Evolutionary conservation across 2,113 vertebrate genomes (phyloP).

Genomic region (Myiagra hebetior): DNA sequence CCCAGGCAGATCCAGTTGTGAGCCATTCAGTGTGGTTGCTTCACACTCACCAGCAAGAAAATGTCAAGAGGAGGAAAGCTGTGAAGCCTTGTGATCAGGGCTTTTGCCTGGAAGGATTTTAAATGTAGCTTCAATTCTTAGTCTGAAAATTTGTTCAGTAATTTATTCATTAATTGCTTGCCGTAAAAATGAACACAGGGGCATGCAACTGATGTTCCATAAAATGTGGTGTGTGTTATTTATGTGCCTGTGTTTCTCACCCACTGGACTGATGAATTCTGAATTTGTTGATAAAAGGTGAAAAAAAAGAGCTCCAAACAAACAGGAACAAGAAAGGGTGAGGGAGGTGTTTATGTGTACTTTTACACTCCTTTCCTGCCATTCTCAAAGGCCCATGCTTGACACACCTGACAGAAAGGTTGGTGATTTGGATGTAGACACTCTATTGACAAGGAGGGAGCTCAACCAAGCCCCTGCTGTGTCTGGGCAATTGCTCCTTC

Average conservation of each 20-base stretch:
- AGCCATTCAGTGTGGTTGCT: fast-evolving
- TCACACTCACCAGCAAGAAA: neutral
- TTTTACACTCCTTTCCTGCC: neutral
- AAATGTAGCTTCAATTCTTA: neutral
- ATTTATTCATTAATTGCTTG: neutral
- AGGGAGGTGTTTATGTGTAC: neutral
- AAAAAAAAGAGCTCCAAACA: neutral
- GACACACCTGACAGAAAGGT: neutral
- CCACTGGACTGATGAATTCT: neutral
- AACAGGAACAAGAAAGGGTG: neutral
- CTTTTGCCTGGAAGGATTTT: neutral
- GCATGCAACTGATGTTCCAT: fast-evolving
- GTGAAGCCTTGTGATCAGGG: neutral
- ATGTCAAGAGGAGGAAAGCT: neutral
- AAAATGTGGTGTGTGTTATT: neutral
- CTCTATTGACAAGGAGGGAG: neutral
- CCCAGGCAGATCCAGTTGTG: neutral
- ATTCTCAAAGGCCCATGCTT: neutral
- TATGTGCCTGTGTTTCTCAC: neutral
- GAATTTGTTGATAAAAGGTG: neutral
- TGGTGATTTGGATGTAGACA: neutral
- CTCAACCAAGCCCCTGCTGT: neutral
- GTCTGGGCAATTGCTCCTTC: neutral
- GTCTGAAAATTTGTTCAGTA: neutral
- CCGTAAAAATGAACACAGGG: neutral